phyloP scores from a whole-genome alignment of 2,888 invertebrate species.

The Ophion ellenae region DNA sequence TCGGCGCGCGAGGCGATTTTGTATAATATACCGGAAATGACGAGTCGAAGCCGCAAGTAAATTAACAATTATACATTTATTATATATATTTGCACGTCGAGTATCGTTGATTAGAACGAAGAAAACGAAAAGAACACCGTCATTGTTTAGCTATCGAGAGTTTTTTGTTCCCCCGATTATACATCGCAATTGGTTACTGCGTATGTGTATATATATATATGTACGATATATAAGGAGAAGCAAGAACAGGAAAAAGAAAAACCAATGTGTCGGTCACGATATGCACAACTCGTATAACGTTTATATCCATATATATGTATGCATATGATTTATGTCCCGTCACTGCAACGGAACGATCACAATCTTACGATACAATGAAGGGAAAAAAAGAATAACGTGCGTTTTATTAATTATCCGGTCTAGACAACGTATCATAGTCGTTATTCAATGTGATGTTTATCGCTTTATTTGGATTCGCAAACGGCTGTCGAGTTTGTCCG shows the following conservation, averaged over 20 bases:
- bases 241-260: conserved; percentile 4
- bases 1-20: conserved; percentile 58
- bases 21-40: conserved; percentile 57
- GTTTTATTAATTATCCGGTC: conserved; percentile 12
- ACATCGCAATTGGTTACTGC: conserved; percentile 47
- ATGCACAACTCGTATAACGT: conserved; percentile 46
- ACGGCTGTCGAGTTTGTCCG: conserved; percentile 29
- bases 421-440: background rate
- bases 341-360: conserved; percentile 48
- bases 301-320: background rate
- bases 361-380: conserved; percentile 11
- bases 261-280: conserved; percentile 45
- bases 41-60: conserved; percentile 63
- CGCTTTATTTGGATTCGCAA: conserved; percentile 3
- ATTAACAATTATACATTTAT: conserved; percentile 63
- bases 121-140: conserved; percentile 18
- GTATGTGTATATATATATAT: conserved; percentile 48
- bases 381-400: conserved; percentile 5
- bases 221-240: conserved; percentile 15
- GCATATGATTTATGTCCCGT: conserved; percentile 49
- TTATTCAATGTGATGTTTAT: conserved; percentile 34
- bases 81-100: conserved; percentile 58
- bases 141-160: conserved; percentile 47
- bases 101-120: conserved; percentile 45
- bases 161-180: conserved; percentile 18